A percentile compares a stretch with the other conserved stretches of the same genome.
Conservation (phyloP, 2,797 vertebrate species). For the Tachyglossus aculeatus region DNA sequence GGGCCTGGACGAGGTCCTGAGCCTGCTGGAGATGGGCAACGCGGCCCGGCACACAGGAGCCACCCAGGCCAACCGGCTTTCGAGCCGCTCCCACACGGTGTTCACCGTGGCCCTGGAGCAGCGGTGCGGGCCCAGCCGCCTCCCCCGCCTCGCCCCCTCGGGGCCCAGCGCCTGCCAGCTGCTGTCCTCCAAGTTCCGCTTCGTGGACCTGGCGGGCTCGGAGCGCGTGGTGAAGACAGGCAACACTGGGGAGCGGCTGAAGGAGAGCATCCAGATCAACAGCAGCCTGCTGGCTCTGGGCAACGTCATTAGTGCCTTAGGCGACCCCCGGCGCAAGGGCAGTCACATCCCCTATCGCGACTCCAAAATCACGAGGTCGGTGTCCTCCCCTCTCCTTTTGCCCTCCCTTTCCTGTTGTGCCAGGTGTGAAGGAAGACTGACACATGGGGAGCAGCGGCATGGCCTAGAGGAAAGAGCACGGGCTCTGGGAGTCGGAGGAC, state of each 20-base stretch:
- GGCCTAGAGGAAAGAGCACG: too few relatives aligned
- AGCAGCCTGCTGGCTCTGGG: slow-evolving; percentile 92
- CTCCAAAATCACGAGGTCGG: slow-evolving; percentile 97
- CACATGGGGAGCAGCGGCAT: too few relatives aligned
- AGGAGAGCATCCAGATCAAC: slow-evolving; percentile 98
- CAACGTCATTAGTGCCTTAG: slow-evolving; percentile 94
- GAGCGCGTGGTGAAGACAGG: slow-evolving; percentile 93
- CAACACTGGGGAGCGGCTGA: slow-evolving; percentile 92
- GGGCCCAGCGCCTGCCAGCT: slow-evolving; percentile 73
- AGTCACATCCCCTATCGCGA: slow-evolving; percentile 95
- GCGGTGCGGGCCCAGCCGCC: slow-evolving; percentile 75
- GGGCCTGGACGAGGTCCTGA: slow-evolving; percentile 94
- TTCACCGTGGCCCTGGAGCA: slow-evolving; percentile 95
- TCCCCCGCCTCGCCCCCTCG: slow-evolving; percentile 61
- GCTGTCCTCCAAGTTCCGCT: slow-evolving; percentile 94
- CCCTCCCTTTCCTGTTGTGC: too few relatives aligned
- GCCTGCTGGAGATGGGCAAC: slow-evolving; percentile 94
- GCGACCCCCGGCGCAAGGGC: slow-evolving; percentile 91
- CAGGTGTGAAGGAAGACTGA: too few relatives aligned
- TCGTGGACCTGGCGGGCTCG: slow-evolving; percentile 95
- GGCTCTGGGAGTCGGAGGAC: too few relatives aligned
- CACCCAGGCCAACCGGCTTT: slow-evolving; percentile 91
- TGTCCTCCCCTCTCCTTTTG: too few relatives aligned
- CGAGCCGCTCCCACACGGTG: slow-evolving; percentile 95
- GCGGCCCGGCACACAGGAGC: slow-evolving; percentile 92